Conservation (phyloP, 2,113 vertebrate species). For the Passer domesticus region DNA sequence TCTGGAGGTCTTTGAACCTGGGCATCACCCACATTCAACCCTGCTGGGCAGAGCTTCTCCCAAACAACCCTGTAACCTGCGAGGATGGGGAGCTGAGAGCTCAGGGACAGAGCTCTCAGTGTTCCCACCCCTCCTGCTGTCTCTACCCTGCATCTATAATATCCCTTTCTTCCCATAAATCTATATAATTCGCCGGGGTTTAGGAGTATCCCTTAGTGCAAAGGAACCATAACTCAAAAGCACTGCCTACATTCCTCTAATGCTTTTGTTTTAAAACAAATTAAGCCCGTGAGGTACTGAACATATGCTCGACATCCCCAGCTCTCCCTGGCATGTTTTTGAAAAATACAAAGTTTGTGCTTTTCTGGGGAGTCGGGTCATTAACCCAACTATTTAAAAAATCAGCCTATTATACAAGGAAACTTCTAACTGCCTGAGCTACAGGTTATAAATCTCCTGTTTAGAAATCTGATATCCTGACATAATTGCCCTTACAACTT, state of each 20-base stretch:
- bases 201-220: slow-evolving; percentile 18
- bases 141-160: not conserved
- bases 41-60: not conserved
- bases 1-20: not conserved
- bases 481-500: slow-evolving; percentile 67
- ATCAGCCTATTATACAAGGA: slow-evolving; percentile 55
- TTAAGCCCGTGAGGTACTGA: not conserved
- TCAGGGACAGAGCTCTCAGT: not conserved
- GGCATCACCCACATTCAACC: not conserved
- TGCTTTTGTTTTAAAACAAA: slow-evolving; percentile 47
- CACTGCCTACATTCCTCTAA: slow-evolving; percentile 26
- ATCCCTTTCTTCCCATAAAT: not conserved
- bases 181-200: not conserved
- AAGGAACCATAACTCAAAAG: slow-evolving; percentile 34
- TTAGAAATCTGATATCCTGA: slow-evolving; percentile 67
- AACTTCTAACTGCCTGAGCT: slow-evolving; percentile 54
- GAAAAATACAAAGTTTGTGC: slow-evolving; percentile 54
- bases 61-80: not conserved
- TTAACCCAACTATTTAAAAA: slow-evolving; percentile 53
- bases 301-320: not conserved
- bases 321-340: not conserved
- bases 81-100: not conserved
- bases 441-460: slow-evolving; percentile 64
- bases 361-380: slow-evolving; percentile 46
- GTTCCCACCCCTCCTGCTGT: not conserved